Percentiles rank a stretch among this genome's conserved stretches.
phyloP scores from a whole-genome alignment of 2,888 invertebrate genomes.

The Folsomia candida region DNA sequence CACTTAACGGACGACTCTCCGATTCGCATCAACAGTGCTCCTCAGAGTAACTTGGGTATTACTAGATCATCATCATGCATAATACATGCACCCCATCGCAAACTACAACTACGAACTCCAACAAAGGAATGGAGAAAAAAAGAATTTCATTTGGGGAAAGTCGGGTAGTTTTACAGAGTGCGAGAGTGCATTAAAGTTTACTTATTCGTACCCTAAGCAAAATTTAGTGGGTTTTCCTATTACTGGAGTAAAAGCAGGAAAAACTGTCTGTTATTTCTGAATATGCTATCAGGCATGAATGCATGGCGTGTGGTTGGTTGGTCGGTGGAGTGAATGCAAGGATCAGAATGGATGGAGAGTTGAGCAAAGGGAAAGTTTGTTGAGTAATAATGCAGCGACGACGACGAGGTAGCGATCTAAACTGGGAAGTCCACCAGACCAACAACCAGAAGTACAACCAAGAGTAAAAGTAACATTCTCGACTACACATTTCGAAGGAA shows the following conservation, averaged over 20 bases:
- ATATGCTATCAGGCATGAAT: not conserved
- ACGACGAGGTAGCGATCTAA: not conserved
- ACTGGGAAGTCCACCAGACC: not conserved
- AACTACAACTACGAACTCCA: too few species aligned
- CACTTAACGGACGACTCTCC: too few species aligned
- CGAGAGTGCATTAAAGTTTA: too few species aligned
- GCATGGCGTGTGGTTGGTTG: not conserved
- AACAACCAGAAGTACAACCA: not conserved
- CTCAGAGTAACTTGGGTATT: too few species aligned
- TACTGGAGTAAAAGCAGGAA: conserved; percentile 12
- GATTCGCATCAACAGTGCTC: too few species aligned
- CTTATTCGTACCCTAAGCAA: too few species aligned
- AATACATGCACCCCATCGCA: too few species aligned
- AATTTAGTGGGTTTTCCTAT: not conserved
- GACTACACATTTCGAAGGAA: not conserved
- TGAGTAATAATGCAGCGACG: not conserved
- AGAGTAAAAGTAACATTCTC: too few species aligned
- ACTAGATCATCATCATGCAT: too few species aligned
- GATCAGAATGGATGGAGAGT: not conserved
- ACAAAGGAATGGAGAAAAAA: too few species aligned
- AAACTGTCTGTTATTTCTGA: not conserved
- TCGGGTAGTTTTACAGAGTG: too few species aligned
- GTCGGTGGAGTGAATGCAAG: not conserved
- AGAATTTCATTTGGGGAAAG: too few species aligned
- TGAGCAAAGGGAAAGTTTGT: conserved; percentile 4